Conservation (phyloP, 2,888 invertebrate species). For the Dryocosmus kuriphilus region DNA sequence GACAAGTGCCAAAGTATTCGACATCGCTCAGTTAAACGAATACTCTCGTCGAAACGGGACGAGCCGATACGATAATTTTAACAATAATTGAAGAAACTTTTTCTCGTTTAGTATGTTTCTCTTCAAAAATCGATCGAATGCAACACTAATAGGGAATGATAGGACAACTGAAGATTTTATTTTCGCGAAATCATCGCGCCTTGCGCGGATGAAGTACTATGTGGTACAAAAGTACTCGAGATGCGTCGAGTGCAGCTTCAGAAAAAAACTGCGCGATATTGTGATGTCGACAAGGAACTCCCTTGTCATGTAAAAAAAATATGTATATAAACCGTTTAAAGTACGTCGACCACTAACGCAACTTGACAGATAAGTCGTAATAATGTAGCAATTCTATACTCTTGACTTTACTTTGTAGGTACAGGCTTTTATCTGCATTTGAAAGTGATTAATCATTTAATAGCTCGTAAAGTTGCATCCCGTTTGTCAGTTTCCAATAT, state of each 20-base stretch:
- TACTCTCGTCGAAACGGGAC: too few relatives aligned
- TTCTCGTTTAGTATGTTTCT: too few relatives aligned
- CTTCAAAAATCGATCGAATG: too few relatives aligned
- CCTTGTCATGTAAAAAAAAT: constrained; percentile 14
- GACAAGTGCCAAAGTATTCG: too few relatives aligned
- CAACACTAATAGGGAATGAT: too few relatives aligned
- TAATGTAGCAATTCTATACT: constrained; percentile 23
- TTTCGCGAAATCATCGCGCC: constrained; percentile 27
- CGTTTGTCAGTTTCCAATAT: not conserved
- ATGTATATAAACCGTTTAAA: too few relatives aligned
- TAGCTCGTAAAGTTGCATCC: constrained; percentile 5
- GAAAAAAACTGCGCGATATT: constrained; percentile 30
- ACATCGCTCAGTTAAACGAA: too few relatives aligned
- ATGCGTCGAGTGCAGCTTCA: constrained; percentile 24
- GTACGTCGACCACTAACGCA: constrained; percentile 28
- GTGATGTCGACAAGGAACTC: constrained; percentile 24
- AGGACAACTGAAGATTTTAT: constrained; percentile 13
- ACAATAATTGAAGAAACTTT: too few relatives aligned
- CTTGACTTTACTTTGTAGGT: not conserved
- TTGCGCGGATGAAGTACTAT: constrained; percentile 27
- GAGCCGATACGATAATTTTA: too few relatives aligned
- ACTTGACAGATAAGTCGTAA: constrained; percentile 38
- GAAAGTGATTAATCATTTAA: constrained; percentile 28
- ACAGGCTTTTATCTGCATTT: not conserved
- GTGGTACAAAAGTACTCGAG: constrained; percentile 36